phyloP scores from a whole-genome alignment of 2,797 vertebrate genomes.

The Anguilla anguilla region DNA sequence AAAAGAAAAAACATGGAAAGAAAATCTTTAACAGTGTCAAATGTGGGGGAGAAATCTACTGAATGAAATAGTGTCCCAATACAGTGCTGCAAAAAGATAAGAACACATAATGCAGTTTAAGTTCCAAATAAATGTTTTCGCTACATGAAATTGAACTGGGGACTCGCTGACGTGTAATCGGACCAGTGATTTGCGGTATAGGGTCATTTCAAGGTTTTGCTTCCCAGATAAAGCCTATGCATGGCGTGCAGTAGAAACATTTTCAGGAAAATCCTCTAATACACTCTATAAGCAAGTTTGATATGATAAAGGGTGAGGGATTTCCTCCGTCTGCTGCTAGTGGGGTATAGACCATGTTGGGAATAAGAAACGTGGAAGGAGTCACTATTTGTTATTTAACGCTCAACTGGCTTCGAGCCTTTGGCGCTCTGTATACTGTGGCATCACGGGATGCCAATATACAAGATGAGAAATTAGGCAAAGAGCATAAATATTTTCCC shows the following conservation, averaged over 20 bases:
- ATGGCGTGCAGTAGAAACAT: neutral
- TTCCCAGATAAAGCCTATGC: neutral
- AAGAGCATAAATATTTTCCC: constrained; percentile 12
- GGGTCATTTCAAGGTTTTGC: neutral
- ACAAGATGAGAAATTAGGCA: neutral
- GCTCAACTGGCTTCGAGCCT: neutral
- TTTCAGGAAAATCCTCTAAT: neutral
- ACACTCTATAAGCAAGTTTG: neutral
- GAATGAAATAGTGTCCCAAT: neutral
- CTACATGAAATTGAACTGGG: neutral
- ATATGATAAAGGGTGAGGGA: neutral
- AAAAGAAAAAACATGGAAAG: neutral
- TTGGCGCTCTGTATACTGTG: neutral
- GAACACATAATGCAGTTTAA: neutral
- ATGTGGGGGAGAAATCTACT: neutral
- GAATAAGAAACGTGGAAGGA: neutral
- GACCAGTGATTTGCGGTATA: neutral
- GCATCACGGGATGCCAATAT: neutral
- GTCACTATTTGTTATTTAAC: neutral
- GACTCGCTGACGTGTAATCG: neutral
- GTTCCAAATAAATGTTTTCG: neutral
- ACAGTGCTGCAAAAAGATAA: neutral
- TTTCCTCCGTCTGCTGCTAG: neutral
- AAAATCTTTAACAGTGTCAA: neutral
- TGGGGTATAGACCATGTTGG: neutral